A percentile compares a stretch with the other conserved stretches of the same genome.
phyloP scores from a whole-genome alignment of 30 jellyfish, hydroid and myxozoan species.

The Aurelia sp. region DNA sequence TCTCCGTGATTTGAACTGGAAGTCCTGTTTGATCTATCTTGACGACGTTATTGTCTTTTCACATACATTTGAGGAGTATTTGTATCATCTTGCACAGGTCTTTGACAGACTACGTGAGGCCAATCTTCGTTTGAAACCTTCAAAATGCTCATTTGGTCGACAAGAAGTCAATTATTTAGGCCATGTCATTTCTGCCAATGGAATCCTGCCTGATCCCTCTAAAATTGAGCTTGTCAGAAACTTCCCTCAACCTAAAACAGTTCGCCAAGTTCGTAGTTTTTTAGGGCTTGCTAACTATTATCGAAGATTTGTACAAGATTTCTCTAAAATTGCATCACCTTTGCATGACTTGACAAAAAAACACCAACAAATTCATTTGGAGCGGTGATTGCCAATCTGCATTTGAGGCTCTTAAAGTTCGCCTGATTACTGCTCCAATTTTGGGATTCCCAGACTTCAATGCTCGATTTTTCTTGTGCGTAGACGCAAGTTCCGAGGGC shows the following conservation, averaged over 20 bases:
- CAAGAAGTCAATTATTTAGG: slow-evolving; percentile 2
- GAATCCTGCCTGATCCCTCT: not conserved
- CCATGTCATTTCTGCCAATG: not conserved
- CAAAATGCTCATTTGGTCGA: not conserved
- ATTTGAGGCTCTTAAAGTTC: not conserved
- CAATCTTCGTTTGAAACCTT: not conserved
- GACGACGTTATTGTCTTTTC: too few species aligned
- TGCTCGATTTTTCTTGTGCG: not conserved
- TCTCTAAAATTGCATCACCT: slow-evolving; percentile 7
- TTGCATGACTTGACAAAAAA: slow-evolving; percentile 6
- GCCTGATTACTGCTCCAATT: slow-evolving; percentile 6
- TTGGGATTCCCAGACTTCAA: slow-evolving; percentile 9
- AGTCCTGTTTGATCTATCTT: too few species aligned
- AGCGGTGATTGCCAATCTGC: not conserved
- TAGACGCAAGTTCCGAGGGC: not conserved
- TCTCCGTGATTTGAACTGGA: too few species aligned
- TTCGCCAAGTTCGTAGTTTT: slow-evolving; percentile 7
- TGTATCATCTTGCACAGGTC: not conserved
- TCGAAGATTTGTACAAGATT: slow-evolving; percentile 22
- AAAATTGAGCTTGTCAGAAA: not conserved
- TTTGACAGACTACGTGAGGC: slow-evolving; percentile 2
- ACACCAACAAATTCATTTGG: not conserved
- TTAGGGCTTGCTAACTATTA: slow-evolving; percentile 12
- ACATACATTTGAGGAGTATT: too few species aligned
- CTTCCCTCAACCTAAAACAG: not conserved